These are phyloP conservation scores for Graptemys geographica DNA, from an alignment of 2,797 vertebrate genomes.

Conservation along the genomic window DNA sequence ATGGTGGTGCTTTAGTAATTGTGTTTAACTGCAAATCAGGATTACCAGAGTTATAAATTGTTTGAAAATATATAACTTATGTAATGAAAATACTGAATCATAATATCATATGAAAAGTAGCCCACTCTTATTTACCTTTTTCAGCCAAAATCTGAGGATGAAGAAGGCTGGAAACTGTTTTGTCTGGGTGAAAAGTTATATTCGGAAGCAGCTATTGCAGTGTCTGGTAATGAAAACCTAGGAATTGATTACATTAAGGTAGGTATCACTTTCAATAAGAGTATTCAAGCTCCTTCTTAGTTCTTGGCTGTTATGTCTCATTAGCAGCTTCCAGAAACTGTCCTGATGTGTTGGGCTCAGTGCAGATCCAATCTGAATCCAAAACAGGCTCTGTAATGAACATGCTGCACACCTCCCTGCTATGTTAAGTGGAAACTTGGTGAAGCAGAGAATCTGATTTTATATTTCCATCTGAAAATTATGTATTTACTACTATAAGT, in stretches of 20 bases:
- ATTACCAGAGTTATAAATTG: neutral
- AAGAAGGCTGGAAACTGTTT: conserved; percentile 88
- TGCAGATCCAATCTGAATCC: neutral
- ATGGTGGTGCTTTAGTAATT: too few species aligned
- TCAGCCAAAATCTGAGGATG: conserved; percentile 85
- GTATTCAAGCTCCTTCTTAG: neutral
- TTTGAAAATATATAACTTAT: neutral
- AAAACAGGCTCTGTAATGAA: neutral
- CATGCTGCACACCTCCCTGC: neutral
- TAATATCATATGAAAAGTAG: neutral
- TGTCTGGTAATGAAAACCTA: conserved; percentile 77
- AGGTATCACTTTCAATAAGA: neutral
- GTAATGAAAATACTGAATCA: neutral
- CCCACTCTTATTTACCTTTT: conserved; percentile 8
- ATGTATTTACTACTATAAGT: neutral
- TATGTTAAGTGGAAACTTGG: neutral
- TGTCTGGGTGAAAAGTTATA: conserved; percentile 90
- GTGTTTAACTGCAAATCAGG: neutral
- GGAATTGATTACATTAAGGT: conserved; percentile 94
- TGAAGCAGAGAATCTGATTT: neutral
- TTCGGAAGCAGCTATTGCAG: conserved; percentile 70
- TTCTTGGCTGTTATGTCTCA: conserved; percentile 7
- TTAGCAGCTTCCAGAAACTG: neutral
- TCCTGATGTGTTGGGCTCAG: neutral
- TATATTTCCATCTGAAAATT: neutral